These are phyloP conservation scores for Eupleurogrammus muticus DNA, from an alignment of 2,797 vertebrate genomes.

Conservation along the genomic window DNA sequence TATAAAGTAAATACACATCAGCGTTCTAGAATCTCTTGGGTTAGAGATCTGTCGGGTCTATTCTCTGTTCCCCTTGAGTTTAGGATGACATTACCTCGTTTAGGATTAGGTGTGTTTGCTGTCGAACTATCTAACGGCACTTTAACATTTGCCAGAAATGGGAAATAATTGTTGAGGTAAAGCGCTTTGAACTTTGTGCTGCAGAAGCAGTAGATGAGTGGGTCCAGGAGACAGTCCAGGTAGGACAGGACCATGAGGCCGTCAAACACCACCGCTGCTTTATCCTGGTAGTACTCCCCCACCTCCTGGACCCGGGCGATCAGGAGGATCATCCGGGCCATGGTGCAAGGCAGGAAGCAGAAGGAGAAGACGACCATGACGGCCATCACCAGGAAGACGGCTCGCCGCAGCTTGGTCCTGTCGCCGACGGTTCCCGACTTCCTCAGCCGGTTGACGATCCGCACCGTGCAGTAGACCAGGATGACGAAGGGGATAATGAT, in stretches of 20 bases:
- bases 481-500: slow-evolving; percentile 79
- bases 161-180: slow-evolving; percentile 77
- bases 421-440: slow-evolving; percentile 61
- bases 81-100: slow-evolving; percentile 47
- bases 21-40: background rate
- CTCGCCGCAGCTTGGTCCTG: slow-evolving; percentile 73
- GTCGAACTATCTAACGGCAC: slow-evolving; percentile 22
- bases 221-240: slow-evolving; percentile 83
- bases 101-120: fast-evolving
- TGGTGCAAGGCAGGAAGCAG: slow-evolving; percentile 80
- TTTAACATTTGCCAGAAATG: slow-evolving; percentile 45
- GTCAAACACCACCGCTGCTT: slow-evolving; percentile 67
- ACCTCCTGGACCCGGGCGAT: background rate
- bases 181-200: slow-evolving; percentile 83
- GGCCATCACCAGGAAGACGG: slow-evolving; percentile 59
- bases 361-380: slow-evolving; percentile 74
- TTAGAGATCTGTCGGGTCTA: background rate
- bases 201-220: slow-evolving; percentile 84
- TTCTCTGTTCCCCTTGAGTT: background rate
- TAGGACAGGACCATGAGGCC: slow-evolving; percentile 83
- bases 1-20: too few species aligned
- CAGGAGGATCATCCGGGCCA: slow-evolving; percentile 70
- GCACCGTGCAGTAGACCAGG: slow-evolving; percentile 76
- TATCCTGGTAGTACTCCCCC: fast-evolving
- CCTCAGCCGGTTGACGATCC: slow-evolving; percentile 69